Evolutionary conservation across 2,888 invertebrate genomes (phyloP).

Genomic region (Linyphia triangularis): DNA sequence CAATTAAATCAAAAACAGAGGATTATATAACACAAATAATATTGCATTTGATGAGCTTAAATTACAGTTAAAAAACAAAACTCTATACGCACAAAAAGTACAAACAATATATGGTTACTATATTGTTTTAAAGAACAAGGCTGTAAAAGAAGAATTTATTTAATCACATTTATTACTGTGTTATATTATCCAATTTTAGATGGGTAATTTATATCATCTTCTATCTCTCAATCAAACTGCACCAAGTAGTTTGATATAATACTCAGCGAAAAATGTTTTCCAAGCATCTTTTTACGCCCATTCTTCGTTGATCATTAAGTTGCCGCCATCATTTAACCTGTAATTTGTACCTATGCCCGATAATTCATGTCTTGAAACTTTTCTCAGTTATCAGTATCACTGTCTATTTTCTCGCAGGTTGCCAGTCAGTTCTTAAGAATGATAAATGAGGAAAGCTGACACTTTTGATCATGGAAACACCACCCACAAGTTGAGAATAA

Average conservation of each 20-base stretch:
- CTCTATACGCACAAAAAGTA: too few relatives aligned
- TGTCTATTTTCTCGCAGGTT: constrained; percentile 13
- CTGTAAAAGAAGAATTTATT: too few relatives aligned
- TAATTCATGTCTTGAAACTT: constrained; percentile 49
- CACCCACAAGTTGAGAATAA: constrained; percentile 47
- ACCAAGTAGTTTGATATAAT: constrained; percentile 19
- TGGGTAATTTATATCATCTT: not conserved
- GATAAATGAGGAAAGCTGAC: constrained; percentile 45
- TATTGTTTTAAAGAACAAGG: too few relatives aligned
- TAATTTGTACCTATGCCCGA: constrained; percentile 42
- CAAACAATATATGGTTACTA: too few relatives aligned
- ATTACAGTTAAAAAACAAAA: too few relatives aligned
- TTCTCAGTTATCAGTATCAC: constrained; percentile 47
- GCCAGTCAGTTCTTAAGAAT: constrained; percentile 35
- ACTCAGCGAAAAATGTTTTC: not conserved
- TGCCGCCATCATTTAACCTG: constrained; percentile 40
- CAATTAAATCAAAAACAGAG: too few relatives aligned
- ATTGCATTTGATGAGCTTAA: too few relatives aligned
- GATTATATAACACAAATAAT: too few relatives aligned
- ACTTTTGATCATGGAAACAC: constrained; percentile 42
- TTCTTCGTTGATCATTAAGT: constrained; percentile 23
- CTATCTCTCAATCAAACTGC: not conserved
- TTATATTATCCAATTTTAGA: too few relatives aligned
- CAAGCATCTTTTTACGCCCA: not conserved
- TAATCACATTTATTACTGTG: too few relatives aligned